Percentiles rank a stretch among this genome's conserved stretches.
These are phyloP conservation scores for Phyllotreta striolata DNA, from an alignment of 2,888 invertebrate species.

Conservation along the genomic window DNA sequence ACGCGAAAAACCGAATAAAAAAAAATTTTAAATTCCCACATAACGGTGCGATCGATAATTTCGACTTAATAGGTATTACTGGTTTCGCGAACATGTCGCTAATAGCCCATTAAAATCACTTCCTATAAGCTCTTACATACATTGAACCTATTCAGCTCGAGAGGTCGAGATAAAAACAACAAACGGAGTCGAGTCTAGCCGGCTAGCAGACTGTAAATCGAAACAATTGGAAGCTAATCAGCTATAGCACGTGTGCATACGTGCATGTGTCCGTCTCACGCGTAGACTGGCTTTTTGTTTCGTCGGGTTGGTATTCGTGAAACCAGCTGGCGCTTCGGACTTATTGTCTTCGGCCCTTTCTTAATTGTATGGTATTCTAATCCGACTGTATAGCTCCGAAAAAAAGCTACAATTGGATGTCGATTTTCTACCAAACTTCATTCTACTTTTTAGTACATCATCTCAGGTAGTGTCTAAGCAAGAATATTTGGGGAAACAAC, in stretches of 20 bases:
- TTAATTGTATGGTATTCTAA: not conserved
- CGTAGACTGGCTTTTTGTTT: constrained; percentile 30
- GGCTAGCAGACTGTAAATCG: constrained; percentile 40
- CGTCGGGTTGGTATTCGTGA: constrained; percentile 25
- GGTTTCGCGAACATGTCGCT: too few relatives aligned
- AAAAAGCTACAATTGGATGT: too few relatives aligned
- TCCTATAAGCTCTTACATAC: too few relatives aligned
- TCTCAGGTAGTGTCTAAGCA: too few relatives aligned
- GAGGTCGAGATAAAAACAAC: constrained; percentile 25
- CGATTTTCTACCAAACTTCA: too few relatives aligned
- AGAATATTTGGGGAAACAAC: too few relatives aligned
- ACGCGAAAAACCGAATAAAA: too few relatives aligned
- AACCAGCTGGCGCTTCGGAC: constrained; percentile 31
- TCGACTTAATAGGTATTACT: too few relatives aligned
- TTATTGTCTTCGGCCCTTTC: not conserved
- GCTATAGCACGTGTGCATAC: constrained; percentile 43
- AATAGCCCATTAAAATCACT: too few relatives aligned
- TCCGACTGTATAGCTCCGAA: too few relatives aligned
- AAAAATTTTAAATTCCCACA: not conserved
- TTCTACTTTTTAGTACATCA: too few relatives aligned
- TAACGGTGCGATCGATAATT: too few relatives aligned
- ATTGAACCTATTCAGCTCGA: constrained; percentile 1
- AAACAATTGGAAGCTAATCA: constrained; percentile 43
- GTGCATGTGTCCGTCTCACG: constrained; percentile 18
- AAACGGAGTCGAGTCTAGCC: constrained; percentile 47